phyloP scores from a whole-genome alignment of 2,797 vertebrate genomes.

The Scolopax bukidnonensis region DNA sequence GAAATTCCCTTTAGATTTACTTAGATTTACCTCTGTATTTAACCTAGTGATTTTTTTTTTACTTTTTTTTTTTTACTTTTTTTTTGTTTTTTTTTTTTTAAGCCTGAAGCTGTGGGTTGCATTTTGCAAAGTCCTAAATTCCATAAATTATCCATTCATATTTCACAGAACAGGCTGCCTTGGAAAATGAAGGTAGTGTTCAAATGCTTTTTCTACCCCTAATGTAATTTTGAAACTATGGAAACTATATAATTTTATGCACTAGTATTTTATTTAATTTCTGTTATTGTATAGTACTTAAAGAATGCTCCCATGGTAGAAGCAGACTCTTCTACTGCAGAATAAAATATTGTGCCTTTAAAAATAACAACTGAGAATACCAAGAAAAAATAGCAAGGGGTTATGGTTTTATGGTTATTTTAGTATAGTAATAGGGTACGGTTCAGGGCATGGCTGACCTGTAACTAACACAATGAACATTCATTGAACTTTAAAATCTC shows the following conservation, averaged over 20 bases:
- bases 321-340: background rate
- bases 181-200: background rate
- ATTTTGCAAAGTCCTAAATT: background rate
- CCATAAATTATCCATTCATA: background rate
- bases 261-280: slow-evolving; percentile 1
- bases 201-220: background rate
- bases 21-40: background rate
- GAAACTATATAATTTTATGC: background rate
- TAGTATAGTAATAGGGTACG: background rate
- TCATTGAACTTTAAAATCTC: background rate
- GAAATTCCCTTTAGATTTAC: background rate
- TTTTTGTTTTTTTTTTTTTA: background rate
- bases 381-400: background rate
- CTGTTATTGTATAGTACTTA: background rate
- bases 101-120: background rate
- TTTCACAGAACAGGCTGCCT: background rate
- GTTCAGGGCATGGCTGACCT: background rate
- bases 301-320: background rate
- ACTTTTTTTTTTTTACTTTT: background rate
- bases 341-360: background rate
- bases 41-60: background rate
- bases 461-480: no score
- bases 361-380: background rate
- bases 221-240: background rate
- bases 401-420: background rate